Conservation (phyloP, 2,113 vertebrate species). For the Salvelinus sp. region DNA sequence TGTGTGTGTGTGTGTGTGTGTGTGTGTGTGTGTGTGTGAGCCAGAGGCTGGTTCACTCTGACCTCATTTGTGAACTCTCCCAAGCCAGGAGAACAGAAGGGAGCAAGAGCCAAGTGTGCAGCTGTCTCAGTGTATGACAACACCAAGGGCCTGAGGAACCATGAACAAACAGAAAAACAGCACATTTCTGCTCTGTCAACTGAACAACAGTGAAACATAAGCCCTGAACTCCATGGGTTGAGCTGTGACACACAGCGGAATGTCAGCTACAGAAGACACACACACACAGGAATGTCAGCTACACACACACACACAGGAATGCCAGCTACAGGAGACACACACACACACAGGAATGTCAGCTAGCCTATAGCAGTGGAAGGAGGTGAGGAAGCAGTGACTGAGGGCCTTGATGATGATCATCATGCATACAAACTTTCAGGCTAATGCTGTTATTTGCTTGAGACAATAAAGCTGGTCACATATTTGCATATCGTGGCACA, state of each 20-base stretch:
- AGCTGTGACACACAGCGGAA: not conserved
- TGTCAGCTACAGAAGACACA: not conserved
- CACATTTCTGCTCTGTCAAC: slow-evolving; percentile 12
- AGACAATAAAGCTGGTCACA: slow-evolving; percentile 50
- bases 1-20: not conserved
- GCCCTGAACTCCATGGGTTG: not conserved
- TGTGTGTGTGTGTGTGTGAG: slow-evolving; percentile 11
- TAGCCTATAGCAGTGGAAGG: not conserved
- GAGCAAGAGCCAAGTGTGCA: slow-evolving; percentile 10
- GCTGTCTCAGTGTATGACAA: slow-evolving; percentile 13
- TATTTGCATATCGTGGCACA: slow-evolving; percentile 62
- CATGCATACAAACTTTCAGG: slow-evolving; percentile 38
- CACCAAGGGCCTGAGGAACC: not conserved
- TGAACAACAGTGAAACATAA: slow-evolving; percentile 1
- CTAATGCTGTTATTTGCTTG: slow-evolving; percentile 34
- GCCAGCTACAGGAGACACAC: not conserved
- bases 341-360: not conserved
- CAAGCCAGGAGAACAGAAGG: slow-evolving; percentile 9
- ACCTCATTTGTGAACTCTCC: slow-evolving; percentile 40
- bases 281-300: not conserved
- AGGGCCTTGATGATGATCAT: slow-evolving; percentile 22
- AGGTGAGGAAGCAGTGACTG: not conserved
- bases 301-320: not conserved
- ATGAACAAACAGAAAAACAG: slow-evolving; percentile 5
- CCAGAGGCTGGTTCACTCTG: slow-evolving; percentile 7